Evolutionary conservation across 1,140 invertebrate genomes (phyloP).

Genomic region (Atta colombica): DNA sequence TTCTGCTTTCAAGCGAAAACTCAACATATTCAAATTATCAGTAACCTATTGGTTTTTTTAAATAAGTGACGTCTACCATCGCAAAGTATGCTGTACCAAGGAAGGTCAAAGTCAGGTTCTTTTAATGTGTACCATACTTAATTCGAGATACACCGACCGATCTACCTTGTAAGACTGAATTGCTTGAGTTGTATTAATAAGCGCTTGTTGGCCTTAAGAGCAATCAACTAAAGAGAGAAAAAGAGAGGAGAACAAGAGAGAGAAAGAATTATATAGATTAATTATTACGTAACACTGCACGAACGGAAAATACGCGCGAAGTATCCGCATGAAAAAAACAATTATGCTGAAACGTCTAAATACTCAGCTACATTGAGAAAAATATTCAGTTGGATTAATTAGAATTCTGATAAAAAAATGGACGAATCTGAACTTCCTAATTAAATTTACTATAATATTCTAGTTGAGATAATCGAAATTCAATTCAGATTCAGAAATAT

Average conservation of each 20-base stretch:
- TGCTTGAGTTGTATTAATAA: slow-evolving; percentile 44
- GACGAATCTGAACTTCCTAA: too few species aligned
- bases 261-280: slow-evolving; percentile 4
- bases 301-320: not conserved
- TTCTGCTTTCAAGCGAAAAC: too few species aligned
- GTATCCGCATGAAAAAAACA: too few species aligned
- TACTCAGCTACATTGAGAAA: too few species aligned
- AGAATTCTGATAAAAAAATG: too few species aligned
- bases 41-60: not conserved
- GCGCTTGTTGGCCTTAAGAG: slow-evolving; percentile 20
- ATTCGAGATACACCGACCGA: not conserved
- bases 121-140: not conserved
- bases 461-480: too few species aligned
- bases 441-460: too few species aligned
- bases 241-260: not conserved
- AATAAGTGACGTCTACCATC: not conserved
- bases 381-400: too few species aligned
- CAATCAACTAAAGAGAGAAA: not conserved
- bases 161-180: slow-evolving; percentile 28
- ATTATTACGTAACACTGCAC: slow-evolving; percentile 20
- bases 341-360: too few species aligned
- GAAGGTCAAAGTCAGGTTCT: slow-evolving; percentile 22
- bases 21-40: not conserved
- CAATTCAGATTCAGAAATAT: too few species aligned
- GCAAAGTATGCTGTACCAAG: slow-evolving; percentile 23